Conservation (phyloP, 2,113 vertebrate genomes). For the Aspidoscelis tigris region DNA sequence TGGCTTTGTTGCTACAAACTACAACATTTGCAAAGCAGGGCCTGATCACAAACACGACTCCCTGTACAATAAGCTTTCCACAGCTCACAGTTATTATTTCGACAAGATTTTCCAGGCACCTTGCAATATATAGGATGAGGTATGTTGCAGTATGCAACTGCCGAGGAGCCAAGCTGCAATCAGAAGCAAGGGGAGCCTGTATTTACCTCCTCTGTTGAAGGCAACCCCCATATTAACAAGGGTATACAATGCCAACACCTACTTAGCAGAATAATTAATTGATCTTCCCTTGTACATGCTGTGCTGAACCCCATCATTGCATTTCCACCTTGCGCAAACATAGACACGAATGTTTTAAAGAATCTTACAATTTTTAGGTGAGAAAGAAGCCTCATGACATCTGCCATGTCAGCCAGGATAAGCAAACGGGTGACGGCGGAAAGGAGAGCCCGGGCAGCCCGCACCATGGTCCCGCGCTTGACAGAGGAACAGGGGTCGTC, state of each 20-base stretch:
- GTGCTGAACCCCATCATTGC: not conserved
- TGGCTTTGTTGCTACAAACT: no score
- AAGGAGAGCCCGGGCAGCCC: slow-evolving; percentile 92
- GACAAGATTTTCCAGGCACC: no score
- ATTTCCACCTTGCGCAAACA: no score
- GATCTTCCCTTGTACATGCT: not conserved
- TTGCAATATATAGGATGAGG: no score
- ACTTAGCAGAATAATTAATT: not conserved
- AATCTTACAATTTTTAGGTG: slow-evolving; percentile 91
- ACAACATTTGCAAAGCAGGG: no score
- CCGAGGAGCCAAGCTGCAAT: no score
- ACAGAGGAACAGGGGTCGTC: slow-evolving; percentile 97
- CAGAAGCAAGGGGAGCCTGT: no score
- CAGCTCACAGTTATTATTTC: no score
- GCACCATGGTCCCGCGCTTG: slow-evolving; percentile 97
- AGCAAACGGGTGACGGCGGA: slow-evolving; percentile 96
- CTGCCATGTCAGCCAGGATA: slow-evolving; percentile 98
- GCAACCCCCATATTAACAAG: not conserved
- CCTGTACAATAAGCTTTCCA: no score
- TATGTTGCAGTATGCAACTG: no score
- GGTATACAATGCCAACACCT: not conserved
- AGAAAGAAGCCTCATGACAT: slow-evolving; percentile 96
- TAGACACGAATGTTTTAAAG: fast-evolving
- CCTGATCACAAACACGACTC: no score
- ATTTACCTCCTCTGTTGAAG: not conserved